Evolutionary conservation across 2,113 vertebrate genomes (phyloP).

Genomic region (Esox niger): DNA sequence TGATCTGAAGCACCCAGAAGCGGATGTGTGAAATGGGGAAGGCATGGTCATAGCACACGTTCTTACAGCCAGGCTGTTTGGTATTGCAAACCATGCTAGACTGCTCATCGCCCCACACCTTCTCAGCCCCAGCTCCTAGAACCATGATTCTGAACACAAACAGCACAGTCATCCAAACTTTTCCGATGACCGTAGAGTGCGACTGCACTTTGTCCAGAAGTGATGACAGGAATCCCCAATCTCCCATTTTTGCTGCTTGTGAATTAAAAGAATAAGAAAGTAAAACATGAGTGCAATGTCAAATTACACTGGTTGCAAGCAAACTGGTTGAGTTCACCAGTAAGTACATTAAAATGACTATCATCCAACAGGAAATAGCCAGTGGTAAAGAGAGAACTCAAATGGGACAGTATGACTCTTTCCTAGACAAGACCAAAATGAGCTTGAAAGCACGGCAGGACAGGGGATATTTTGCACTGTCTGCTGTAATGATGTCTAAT

Average conservation of each 20-base stretch:
- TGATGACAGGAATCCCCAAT: constrained; percentile 83
- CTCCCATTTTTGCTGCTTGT: constrained; percentile 84
- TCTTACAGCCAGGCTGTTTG: constrained; percentile 81
- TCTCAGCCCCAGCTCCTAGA: constrained; percentile 78
- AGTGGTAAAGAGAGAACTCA: not conserved
- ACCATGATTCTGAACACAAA: constrained; percentile 84
- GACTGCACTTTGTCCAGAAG: constrained; percentile 90
- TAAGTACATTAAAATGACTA: no score
- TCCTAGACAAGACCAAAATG: not conserved
- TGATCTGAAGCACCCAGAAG: constrained; percentile 87
- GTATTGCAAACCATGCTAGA: constrained; percentile 83
- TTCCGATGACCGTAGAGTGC: constrained; percentile 84
- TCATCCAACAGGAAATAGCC: no score
- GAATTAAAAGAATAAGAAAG: constrained; percentile 74
- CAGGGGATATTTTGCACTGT: not conserved
- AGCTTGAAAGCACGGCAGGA: not conserved
- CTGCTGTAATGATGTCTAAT: not conserved
- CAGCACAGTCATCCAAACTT: constrained; percentile 94
- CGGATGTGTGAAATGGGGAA: constrained; percentile 85
- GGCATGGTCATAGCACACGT: constrained; percentile 83
- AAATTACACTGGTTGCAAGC: not conserved
- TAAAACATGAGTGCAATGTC: constrained; percentile 21
- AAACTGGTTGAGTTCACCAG: no score
- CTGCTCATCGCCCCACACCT: constrained; percentile 79
- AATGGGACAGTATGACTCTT: not conserved